phyloP scores from a whole-genome alignment of 1,140 invertebrate genomes.

The Cherax quadricarinatus region DNA sequence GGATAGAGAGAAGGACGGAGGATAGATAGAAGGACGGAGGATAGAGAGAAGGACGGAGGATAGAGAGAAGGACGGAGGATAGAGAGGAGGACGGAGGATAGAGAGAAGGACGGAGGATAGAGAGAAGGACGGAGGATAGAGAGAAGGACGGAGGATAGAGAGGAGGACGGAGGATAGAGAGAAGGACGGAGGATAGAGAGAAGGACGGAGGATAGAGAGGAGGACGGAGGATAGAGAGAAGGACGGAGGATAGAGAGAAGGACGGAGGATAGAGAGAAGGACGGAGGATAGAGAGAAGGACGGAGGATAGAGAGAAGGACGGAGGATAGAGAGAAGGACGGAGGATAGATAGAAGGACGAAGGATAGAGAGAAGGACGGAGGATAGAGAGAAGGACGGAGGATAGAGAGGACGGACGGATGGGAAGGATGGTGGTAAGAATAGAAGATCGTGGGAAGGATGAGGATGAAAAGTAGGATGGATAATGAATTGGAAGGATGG shows the following conservation, averaged over 20 bases:
- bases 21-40: too few species aligned
- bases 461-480: not conserved
- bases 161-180: not conserved
- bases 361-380: not conserved
- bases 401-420: not conserved
- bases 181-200: not conserved
- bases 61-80: too few species aligned
- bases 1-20: too few species aligned
- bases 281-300: not conserved
- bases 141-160: not conserved
- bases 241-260: too few species aligned
- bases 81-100: not conserved
- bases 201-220: not conserved
- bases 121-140: not conserved
- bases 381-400: constrained; percentile 11
- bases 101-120: not conserved
- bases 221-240: too few species aligned
- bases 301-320: not conserved
- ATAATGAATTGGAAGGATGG: too few species aligned
- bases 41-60: too few species aligned
- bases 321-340: not conserved
- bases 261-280: too few species aligned
- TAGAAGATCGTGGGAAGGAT: not conserved
- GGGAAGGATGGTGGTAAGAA: not conserved
- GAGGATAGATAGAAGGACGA: not conserved